Evolutionary conservation across 2,888 invertebrate species (phyloP).

Genomic region (Drosophila planitibia): DNA sequence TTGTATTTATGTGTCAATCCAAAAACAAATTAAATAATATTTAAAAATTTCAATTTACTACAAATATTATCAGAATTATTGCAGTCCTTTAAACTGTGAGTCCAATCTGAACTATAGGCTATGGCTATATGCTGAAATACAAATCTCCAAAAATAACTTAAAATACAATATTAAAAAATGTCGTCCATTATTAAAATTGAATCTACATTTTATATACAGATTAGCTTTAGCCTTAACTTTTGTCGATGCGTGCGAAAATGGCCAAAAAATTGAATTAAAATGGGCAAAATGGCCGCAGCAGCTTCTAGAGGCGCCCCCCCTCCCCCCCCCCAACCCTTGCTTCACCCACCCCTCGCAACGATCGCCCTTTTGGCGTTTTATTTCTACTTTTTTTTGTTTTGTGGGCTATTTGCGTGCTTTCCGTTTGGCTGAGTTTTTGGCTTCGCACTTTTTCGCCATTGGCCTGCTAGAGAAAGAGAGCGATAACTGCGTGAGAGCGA

Average conservation of each 20-base stretch:
- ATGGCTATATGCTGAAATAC: not conserved
- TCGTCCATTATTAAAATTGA: not conserved
- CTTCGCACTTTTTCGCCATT: conserved; percentile 51
- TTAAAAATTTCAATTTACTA: not conserved
- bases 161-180: not conserved
- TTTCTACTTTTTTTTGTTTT: not conserved
- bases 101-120: not conserved
- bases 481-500: too few species aligned
- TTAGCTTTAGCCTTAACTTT: too few species aligned
- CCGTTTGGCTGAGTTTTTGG: conserved; percentile 61
- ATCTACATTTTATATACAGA: not conserved
- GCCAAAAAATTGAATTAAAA: conserved; percentile 66
- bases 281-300: conserved; percentile 56
- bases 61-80: not conserved
- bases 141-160: not conserved
- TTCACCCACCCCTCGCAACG: not conserved
- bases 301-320: not conserved
- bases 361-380: conserved; percentile 15
- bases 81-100: not conserved
- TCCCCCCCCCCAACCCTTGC: not conserved
- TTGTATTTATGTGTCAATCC: not conserved
- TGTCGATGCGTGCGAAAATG: conserved; percentile 25
- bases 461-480: not conserved
- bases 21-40: not conserved
- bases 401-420: conserved; percentile 53